phyloP scores from a whole-genome alignment of 1,140 invertebrate species.

The Atta cephalotes region DNA sequence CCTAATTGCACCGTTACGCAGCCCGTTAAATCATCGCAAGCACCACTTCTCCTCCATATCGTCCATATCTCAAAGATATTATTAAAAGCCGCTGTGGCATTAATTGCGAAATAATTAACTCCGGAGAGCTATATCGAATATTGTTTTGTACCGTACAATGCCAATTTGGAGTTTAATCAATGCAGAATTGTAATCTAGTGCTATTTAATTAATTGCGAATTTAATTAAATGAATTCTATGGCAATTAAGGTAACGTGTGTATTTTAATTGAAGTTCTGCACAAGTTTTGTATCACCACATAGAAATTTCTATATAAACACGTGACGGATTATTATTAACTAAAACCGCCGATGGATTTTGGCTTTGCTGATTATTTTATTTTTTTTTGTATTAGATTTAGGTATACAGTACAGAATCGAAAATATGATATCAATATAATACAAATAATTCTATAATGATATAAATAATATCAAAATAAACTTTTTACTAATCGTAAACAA shows the following conservation, averaged over 20 bases:
- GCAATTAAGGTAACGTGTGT: not conserved
- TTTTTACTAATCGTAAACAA: no score
- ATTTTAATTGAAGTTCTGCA: not conserved
- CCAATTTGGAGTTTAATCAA: constrained; percentile 27
- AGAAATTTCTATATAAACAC: not conserved
- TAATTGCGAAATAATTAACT: constrained; percentile 33
- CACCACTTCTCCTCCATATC: not conserved
- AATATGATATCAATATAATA: no score
- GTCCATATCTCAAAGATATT: constrained; percentile 6
- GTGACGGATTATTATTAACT: not conserved
- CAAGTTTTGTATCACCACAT: not conserved
- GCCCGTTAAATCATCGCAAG: constrained; percentile 55
- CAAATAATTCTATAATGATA: no score
- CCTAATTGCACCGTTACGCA: constrained; percentile 68
- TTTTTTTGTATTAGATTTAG: no score
- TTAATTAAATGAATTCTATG: constrained; percentile 36
- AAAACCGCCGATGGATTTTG: not conserved
- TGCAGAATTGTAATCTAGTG: constrained; percentile 29
- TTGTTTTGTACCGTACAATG: constrained; percentile 24
- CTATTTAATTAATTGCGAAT: constrained; percentile 34
- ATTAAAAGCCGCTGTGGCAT: constrained; percentile 26
- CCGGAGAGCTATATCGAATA: not conserved
- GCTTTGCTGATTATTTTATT: no score
- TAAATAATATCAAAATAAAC: no score
- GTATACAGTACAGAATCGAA: no score